A percentile compares a stretch with the other conserved stretches of the same genome.
Conservation (phyloP, 1,140 invertebrate species). For the Camponotus floridanus region DNA sequence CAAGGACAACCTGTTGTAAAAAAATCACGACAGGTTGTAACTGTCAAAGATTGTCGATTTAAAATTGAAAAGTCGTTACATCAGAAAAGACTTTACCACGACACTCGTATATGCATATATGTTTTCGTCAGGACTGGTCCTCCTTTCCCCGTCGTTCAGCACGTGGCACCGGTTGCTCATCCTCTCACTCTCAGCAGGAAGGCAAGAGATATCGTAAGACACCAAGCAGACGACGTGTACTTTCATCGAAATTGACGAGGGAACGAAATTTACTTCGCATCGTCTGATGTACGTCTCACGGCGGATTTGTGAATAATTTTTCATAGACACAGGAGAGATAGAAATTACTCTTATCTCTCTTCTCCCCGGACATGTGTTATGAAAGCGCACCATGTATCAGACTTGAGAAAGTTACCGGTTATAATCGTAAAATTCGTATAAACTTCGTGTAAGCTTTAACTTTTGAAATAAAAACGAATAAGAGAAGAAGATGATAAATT, state of each 20-base stretch:
- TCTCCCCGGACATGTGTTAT: constrained; percentile 5
- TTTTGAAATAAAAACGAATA: not conserved
- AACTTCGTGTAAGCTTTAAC: not conserved
- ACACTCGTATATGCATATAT: not conserved
- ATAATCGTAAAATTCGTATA: no score
- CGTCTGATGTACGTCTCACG: constrained; percentile 19
- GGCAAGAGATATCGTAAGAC: constrained; percentile 41
- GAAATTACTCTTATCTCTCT: not conserved
- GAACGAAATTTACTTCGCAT: constrained; percentile 51
- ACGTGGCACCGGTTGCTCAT: constrained; percentile 71
- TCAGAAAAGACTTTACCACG: constrained; percentile 7
- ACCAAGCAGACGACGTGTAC: constrained; percentile 39
- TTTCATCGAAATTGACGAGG: constrained; percentile 68
- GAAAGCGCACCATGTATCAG: constrained; percentile 25
- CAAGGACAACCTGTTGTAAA: constrained; percentile 34
- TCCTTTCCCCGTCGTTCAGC: constrained; percentile 47
- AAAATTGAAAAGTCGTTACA: constrained; percentile 44
- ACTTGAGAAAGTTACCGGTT: constrained; percentile 40
- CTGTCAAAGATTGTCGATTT: constrained; percentile 7
- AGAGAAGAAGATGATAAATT: not conserved
- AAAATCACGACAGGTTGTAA: constrained; percentile 19
- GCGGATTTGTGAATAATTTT: constrained; percentile 46
- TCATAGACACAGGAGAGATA: constrained; percentile 11
- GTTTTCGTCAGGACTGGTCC: constrained; percentile 42
- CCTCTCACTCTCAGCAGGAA: constrained; percentile 73